Conservation (phyloP, 2,888 invertebrate species). For the Netelia inedita region DNA sequence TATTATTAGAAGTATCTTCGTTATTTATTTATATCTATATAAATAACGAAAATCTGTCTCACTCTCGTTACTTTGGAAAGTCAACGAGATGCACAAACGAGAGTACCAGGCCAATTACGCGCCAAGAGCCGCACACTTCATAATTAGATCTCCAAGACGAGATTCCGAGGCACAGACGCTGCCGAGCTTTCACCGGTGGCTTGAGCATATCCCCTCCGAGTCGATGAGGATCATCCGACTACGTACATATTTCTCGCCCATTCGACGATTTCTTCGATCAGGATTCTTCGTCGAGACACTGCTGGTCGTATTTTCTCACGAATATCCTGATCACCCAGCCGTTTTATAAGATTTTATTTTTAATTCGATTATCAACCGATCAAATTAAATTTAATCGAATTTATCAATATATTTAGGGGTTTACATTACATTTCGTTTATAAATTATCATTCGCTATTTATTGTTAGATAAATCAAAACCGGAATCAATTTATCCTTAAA, state of each 20-base stretch:
- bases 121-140: constrained; percentile 7
- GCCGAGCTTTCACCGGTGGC: constrained; percentile 4
- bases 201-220: too few species aligned
- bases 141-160: constrained; percentile 49
- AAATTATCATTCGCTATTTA: too few species aligned
- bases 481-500: too few species aligned
- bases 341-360: too few species aligned
- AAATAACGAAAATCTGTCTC: not conserved
- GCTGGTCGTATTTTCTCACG: not conserved
- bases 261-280: constrained; percentile 8
- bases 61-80: constrained; percentile 35
- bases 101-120: constrained; percentile 25
- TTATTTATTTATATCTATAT: not conserved
- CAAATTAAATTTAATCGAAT: too few species aligned
- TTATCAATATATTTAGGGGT: too few species aligned
- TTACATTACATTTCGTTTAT: too few species aligned
- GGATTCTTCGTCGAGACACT: not conserved
- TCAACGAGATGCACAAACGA: constrained; percentile 43
- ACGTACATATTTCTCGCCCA: not conserved
- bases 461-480: too few species aligned
- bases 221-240: too few species aligned
- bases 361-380: too few species aligned
- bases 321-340: not conserved
- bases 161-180: constrained; percentile 9
- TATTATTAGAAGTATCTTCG: too few species aligned